Percentiles rank a stretch among this genome's conserved stretches.
Conservation (phyloP, 2,113 vertebrate species). For the Crotalus viridis region DNA sequence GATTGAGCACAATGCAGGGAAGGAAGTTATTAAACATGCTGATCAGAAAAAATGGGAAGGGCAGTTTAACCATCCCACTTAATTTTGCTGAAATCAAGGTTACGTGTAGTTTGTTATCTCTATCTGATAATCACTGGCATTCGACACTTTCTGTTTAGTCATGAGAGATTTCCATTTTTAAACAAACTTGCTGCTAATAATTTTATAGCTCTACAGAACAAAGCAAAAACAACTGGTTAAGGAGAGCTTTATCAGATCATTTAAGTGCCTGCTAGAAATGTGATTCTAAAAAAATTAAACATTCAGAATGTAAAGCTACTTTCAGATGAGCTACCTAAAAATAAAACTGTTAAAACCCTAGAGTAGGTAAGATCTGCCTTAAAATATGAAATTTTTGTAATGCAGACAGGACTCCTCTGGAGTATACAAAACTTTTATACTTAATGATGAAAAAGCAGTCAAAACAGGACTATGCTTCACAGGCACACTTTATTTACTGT, state of each 20-base stretch:
- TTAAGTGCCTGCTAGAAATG: conserved; percentile 66
- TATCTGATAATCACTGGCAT: conserved; percentile 58
- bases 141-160: conserved; percentile 51
- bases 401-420: conserved; percentile 46
- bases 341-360: conserved; percentile 67
- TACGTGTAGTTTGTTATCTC: conserved; percentile 59
- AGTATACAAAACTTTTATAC: conserved; percentile 59
- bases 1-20: conserved; percentile 56
- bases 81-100: conserved; percentile 52
- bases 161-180: conserved; percentile 44
- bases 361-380: conserved; percentile 52
- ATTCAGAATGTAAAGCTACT: conserved; percentile 60
- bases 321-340: conserved; percentile 63
- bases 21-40: conserved; percentile 58
- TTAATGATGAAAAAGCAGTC: conserved; percentile 59
- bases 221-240: conserved; percentile 57
- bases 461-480: conserved; percentile 50
- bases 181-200: conserved; percentile 54
- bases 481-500: conserved; percentile 48
- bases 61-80: conserved; percentile 53
- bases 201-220: conserved; percentile 60
- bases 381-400: conserved; percentile 59
- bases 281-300: conserved; percentile 57
- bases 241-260: conserved; percentile 57
- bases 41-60: conserved; percentile 58